Conservation (phyloP, 2,113 vertebrate genomes). For the Siniperca chuatsi region DNA sequence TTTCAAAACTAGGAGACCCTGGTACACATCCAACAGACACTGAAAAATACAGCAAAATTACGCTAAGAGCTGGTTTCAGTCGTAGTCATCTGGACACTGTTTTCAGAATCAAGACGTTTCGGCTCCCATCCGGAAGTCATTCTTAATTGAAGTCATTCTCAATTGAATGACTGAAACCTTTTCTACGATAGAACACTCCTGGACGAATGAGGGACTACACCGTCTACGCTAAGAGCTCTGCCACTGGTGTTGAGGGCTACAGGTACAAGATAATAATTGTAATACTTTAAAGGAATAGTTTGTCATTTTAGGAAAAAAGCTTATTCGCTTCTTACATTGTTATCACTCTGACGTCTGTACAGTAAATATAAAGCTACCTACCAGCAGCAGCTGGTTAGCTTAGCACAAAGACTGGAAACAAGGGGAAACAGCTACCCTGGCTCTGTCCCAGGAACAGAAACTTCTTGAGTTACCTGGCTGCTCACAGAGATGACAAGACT, state of each 20-base stretch:
- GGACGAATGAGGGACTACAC: no score
- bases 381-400: not conserved
- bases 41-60: slow-evolving; percentile 1
- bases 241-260: slow-evolving; percentile 14
- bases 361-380: not conserved
- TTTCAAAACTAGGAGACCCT: slow-evolving; percentile 39
- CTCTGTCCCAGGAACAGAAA: not conserved
- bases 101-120: no score
- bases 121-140: no score
- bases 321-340: not conserved
- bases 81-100: no score
- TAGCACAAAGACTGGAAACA: not conserved
- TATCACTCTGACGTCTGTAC: not conserved
- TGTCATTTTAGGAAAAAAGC: not conserved
- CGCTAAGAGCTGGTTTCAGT: slow-evolving; percentile 31
- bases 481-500: not conserved
- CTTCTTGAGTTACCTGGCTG: not conserved
- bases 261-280: not conserved
- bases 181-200: no score
- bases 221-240: slow-evolving; percentile 25
- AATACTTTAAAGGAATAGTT: not conserved
- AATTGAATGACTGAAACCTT: no score
- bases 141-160: no score
- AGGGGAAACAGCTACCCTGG: no score
- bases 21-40: slow-evolving; percentile 21